Evolutionary conservation across 2,888 invertebrate species (phyloP).

Genomic region (Drosophila kambysellisi): DNA sequence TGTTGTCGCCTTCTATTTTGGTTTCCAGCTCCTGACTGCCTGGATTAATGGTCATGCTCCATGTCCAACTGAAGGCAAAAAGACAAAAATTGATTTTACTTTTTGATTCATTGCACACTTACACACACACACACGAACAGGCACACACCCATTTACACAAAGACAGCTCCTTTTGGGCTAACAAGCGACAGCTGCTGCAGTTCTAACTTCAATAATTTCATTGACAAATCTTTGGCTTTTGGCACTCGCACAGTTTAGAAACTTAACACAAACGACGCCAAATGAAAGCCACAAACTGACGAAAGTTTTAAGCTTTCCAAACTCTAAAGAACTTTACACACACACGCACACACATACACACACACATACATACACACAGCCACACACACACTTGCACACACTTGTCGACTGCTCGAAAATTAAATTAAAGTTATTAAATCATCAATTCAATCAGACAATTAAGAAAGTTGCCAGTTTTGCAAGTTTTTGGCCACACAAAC

Average conservation of each 20-base stretch:
- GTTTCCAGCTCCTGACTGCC: constrained; percentile 47
- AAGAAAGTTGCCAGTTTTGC: constrained; percentile 76
- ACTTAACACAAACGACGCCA: constrained; percentile 64
- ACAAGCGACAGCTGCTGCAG: constrained; percentile 19
- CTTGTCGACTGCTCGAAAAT: constrained; percentile 58
- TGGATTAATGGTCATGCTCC: constrained; percentile 65
- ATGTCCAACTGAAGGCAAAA: constrained; percentile 27
- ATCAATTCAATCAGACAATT: constrained; percentile 85
- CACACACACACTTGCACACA: constrained; percentile 12
- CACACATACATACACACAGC: constrained; percentile 13
- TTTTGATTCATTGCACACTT: constrained; percentile 46
- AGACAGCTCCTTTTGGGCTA: constrained; percentile 8
- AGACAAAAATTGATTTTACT: constrained; percentile 53
- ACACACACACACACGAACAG: neutral
- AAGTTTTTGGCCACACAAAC: constrained; percentile 72
- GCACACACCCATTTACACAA: neutral
- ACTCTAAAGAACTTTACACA: constrained; percentile 44
- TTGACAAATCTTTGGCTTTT: constrained; percentile 67
- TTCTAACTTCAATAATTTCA: constrained; percentile 60
- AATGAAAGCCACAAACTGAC: constrained; percentile 66
- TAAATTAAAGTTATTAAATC: constrained; percentile 84
- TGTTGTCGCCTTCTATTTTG: constrained; percentile 78
- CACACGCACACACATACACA: neutral
- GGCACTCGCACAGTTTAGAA: constrained; percentile 53
- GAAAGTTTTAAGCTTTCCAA: constrained; percentile 59